Base-by-base conservation (phyloP, 2,888 invertebrate species). In the Abrostola tripartita region DNA sequence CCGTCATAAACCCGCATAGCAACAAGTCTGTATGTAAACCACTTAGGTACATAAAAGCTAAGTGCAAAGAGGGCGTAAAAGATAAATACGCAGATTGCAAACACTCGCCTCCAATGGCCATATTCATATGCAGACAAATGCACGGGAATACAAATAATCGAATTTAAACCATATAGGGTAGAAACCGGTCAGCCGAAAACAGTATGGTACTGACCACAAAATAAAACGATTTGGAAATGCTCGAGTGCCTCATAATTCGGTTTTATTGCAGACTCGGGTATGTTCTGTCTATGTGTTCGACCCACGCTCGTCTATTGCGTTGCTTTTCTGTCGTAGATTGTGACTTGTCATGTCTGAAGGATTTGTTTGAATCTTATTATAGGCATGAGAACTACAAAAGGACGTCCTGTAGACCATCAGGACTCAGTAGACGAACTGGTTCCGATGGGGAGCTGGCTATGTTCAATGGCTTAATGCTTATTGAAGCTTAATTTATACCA, bases 101-200 rank as follows among this genome's bases (percentile, higher is more conserved):
- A 68, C 74, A 68, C 71, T 61, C 59, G 70, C 78, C 74, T 78
- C 76, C 74, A 72, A 78, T 72, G 74, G 76, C 24, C 36, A 60
- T 24, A 24, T 56, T 56, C 69, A 59, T 50, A 69, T 52, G 50
- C 61, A 69, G 59, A 69, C 73, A 72, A 72, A 72, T 47, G 51
- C 56, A 41, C 37, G 14, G 7, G 57, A 35, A 37, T 52, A 24
- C 24, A 52, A 37, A 12, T 52, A 37, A 36, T 40, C 37, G 11
- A 42, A 66, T 71, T 67, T 62, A 62, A 67, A 66, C 77, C 77
- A 58, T 73, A 65, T 66, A 65, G 60, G 61, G 76, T 61, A 74
- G 69, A 72, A 65, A 61, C 68, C 40, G 72, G 72, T 47, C 57
- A 68, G 44, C 44, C 44, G 24, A 50, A 71, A 71, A 54, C 60